Percentiles rank a stretch among this genome's conserved stretches.
Evolutionary conservation across 2,797 vertebrate species (phyloP).

Genomic region (Notoglanidium macrostoma): DNA sequence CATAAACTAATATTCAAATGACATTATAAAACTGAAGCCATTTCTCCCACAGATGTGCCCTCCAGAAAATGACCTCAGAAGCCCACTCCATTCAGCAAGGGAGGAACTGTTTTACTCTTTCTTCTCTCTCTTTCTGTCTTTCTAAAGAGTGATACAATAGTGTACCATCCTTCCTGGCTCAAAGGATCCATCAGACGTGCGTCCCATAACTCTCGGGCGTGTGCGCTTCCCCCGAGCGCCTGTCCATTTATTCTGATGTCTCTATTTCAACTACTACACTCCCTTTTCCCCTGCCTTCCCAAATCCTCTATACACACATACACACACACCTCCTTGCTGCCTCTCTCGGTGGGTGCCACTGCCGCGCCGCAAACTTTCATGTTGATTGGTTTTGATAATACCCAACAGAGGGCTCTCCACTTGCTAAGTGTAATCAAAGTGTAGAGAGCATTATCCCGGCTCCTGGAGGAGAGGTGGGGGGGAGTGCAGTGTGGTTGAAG

Average conservation of each 20-base stretch:
- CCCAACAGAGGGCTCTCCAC: slow-evolving; percentile 54
- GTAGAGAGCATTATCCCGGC: slow-evolving; percentile 58
- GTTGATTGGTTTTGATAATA: slow-evolving; percentile 66
- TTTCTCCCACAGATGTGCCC: slow-evolving; percentile 57
- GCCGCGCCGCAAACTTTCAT: slow-evolving; percentile 56
- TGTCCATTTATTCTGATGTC: slow-evolving; percentile 58
- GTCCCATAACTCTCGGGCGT: slow-evolving; percentile 46
- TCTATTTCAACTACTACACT: slow-evolving; percentile 55
- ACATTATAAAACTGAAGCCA: slow-evolving; percentile 58
- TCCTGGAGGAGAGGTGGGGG: slow-evolving; percentile 36
- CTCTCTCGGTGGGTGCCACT: slow-evolving; percentile 42
- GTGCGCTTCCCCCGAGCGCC: slow-evolving; percentile 39
- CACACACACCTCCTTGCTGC: slow-evolving; percentile 16
- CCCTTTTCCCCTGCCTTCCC: slow-evolving; percentile 31
- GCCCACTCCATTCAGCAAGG: slow-evolving; percentile 42
- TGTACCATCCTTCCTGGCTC: slow-evolving; percentile 42
- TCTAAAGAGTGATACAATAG: slow-evolving; percentile 44
- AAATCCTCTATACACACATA: slow-evolving; percentile 35
- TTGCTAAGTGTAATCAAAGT: slow-evolving; percentile 62
- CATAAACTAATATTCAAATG: slow-evolving; percentile 63
- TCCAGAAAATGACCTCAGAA: slow-evolving; percentile 59
- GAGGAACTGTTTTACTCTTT: slow-evolving; percentile 38
- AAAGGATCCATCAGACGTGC: slow-evolving; percentile 46
- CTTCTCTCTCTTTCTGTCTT: slow-evolving; percentile 27
- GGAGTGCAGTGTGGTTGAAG: slow-evolving; percentile 58